Conservation (phyloP, 2,888 invertebrate species). For the Tenthredo scrophulariae region DNA sequence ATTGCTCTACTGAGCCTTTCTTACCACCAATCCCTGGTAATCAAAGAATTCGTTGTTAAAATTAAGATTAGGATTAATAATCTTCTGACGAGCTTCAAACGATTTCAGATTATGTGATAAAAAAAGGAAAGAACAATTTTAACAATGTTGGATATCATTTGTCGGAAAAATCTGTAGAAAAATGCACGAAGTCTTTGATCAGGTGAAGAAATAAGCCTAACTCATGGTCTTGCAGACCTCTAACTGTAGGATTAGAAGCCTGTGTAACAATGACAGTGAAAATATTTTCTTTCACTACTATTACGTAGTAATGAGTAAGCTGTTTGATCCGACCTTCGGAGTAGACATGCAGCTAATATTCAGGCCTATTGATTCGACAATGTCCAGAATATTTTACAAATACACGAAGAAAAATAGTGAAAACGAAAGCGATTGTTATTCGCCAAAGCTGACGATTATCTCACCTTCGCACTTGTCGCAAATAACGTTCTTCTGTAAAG, state of each 20-base stretch:
- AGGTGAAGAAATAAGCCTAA: not conserved
- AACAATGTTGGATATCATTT: not conserved
- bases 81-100: no score
- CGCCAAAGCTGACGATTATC: slow-evolving; percentile 28
- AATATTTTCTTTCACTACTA: slow-evolving; percentile 19
- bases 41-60: not conserved
- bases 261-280: slow-evolving; percentile 3
- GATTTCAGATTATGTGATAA: not conserved
- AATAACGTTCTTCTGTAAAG: slow-evolving; percentile 96
- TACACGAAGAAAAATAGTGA: slow-evolving; percentile 3
- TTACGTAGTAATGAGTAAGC: not conserved
- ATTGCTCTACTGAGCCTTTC: slow-evolving; percentile 93
- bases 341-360: slow-evolving; percentile 25
- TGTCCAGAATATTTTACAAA: slow-evolving; percentile 48
- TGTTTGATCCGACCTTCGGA: slow-evolving; percentile 7
- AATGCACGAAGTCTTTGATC: slow-evolving; percentile 8
- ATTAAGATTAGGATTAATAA: not conserved
- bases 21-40: slow-evolving; percentile 90
- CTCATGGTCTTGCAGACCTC: not conserved
- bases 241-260: slow-evolving; percentile 29
- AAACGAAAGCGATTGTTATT: not conserved
- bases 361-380: slow-evolving; percentile 8
- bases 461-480: slow-evolving; percentile 97
- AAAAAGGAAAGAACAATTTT: not conserved
- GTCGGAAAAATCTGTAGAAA: not conserved